Conservation (phyloP, 2,888 invertebrate genomes). For the Strigamia crassipes region DNA sequence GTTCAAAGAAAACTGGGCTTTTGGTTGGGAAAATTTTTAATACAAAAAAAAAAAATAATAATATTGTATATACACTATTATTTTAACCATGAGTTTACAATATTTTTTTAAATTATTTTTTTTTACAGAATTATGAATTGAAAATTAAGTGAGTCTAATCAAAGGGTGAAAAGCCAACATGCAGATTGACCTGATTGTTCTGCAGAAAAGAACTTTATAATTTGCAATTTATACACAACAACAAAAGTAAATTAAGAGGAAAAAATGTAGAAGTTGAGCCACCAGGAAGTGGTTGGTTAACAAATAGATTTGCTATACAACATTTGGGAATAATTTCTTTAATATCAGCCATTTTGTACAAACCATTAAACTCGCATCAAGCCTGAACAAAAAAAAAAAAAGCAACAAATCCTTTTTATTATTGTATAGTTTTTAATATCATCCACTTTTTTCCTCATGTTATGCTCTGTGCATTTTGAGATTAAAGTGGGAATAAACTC, state of each 20-base stretch:
- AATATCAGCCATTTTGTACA: not conserved
- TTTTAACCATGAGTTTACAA: not conserved
- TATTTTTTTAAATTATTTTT: not conserved
- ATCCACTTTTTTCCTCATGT: not conserved
- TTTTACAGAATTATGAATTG: not conserved
- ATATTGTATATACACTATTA: not conserved
- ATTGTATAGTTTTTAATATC: not conserved
- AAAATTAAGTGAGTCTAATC: not conserved
- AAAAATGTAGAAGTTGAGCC: not conserved
- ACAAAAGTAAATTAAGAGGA: not conserved
- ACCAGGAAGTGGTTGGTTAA: too few species aligned
- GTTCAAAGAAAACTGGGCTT: not conserved
- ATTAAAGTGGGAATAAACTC: slow-evolving; percentile 9
- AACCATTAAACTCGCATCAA: not conserved
- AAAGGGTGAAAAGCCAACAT: not conserved
- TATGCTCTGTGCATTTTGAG: not conserved
- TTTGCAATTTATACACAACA: not conserved
- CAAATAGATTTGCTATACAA: too few species aligned
- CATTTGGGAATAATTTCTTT: not conserved
- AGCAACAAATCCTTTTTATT: not conserved
- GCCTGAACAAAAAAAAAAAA: not conserved
- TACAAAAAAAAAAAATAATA: not conserved
- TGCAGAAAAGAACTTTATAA: not conserved
- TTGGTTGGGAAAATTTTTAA: not conserved
- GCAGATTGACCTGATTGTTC: not conserved